Base-by-base conservation (phyloP, 2,888 invertebrate genomes). In the Hirtodrosophila cameraria region DNA sequence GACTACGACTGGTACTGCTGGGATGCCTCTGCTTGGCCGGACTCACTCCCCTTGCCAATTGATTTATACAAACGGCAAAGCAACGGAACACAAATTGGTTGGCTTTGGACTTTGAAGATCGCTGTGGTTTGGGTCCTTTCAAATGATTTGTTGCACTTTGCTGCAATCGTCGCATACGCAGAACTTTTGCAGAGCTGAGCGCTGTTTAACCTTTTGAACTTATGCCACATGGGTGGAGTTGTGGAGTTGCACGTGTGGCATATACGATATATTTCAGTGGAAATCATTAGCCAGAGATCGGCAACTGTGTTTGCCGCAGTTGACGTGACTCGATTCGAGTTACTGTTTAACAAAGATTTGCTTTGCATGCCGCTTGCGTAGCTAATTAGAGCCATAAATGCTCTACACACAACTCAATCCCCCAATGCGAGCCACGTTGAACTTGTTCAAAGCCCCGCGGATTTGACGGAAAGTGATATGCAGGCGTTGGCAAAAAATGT, bases 331-430 rank as follows among this genome's bases (percentile, higher is more conserved):
- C n/a, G n/a, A n/a, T n/a, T n/a, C n/a, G 33, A 2, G 9, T n/a
- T 42, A 27, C n/a, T 23, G 58, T 25, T 9, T 31, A 23, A n/a
- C n/a, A n/a, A n/a, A n/a, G n/a, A n/a, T 27, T 59, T 36, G 55
- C 75, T 88, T 88, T 85, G 86, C 86, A 88, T 88, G 88, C 82
- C 64, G 62, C 57, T 74, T 86, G 89, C 89, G 89, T 89, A 89
- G 88, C 88, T 89, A 89, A 89, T 89, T 89, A 89, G 89, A 49
- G 64, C 82, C 87, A 78, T 86, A 86, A 86, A 81, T 71, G 85
- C 53, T 23, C 7, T 15, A 6, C 20, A 46, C 46, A 68, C 46
- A 63, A 16, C 55, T 70, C 65, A 79, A 80, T 72, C 68, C 76
- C 76, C 74, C 69, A 72, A 60, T 54, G 70, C 28, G 36, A 45